Conservation (phyloP, 2,888 invertebrate genomes). For the Rapana venosa region DNA sequence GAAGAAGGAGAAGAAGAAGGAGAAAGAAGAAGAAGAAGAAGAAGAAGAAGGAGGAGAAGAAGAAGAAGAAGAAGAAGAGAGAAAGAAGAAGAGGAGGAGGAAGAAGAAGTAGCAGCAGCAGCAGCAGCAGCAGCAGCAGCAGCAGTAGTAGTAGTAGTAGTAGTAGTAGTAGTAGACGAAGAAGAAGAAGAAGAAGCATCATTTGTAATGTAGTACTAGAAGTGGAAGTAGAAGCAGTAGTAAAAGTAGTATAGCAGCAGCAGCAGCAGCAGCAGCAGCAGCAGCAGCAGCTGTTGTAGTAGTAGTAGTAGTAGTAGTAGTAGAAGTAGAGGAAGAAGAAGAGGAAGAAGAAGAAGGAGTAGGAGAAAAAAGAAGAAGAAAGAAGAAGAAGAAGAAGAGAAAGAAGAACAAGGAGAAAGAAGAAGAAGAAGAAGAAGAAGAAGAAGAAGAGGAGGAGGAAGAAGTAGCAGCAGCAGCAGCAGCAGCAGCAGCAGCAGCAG, state of each 20-base stretch:
- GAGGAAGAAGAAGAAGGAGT: no score
- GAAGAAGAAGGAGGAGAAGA: background rate
- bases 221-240: no score
- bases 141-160: slow-evolving; percentile 33
- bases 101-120: slow-evolving; percentile 19
- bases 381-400: background rate
- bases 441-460: background rate
- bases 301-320: no score
- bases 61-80: background rate
- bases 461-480: background rate
- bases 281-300: no score
- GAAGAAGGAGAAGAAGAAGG: background rate
- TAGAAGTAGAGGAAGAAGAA: no score
- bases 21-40: background rate
- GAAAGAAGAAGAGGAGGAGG: no score
- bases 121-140: slow-evolving; percentile 24
- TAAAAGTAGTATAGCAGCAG: no score
- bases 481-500: no score
- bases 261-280: no score
- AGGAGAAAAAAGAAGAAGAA: no score
- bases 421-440: slow-evolving; percentile 4
- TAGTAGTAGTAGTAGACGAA: slow-evolving; percentile 22
- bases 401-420: background rate
- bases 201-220: no score
- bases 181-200: background rate